Evolutionary conservation across 2,797 vertebrate genomes (phyloP), one percentile per base, ranked within the genome.

Genomic region (Taenioides sp.): DNA sequence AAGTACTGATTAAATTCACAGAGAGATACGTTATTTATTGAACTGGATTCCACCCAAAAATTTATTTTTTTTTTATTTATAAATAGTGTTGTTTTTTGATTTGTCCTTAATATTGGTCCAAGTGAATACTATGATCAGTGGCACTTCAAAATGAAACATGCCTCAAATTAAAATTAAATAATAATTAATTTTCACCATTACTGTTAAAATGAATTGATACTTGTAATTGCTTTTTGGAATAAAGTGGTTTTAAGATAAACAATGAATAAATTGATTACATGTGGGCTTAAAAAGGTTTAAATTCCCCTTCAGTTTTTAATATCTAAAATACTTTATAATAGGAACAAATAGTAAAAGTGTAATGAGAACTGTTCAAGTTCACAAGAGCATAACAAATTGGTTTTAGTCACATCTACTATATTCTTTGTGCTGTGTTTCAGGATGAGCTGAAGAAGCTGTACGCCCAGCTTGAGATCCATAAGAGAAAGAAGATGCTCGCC

Each of bases 381-480:
- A 22, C 54, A 23, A 11, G 54, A 55, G 22, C 22, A 23, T 12
- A 23, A 57, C 54, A 23, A 57, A 57, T 2, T 18, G 3, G 1
- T 10, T 43, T 50, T 37, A 17, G 12, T 20, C 9, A 40, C 16
- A 47, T 61, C 55, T 22, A 61, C 1, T 31, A 5, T 78, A 20
- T 23, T 2, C 9, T 62, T 75, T 20, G 63, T 65, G 16, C 17
- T 65, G 16, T 2, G 16, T 23, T 65, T 34, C 83, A 99, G 98
- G 98, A 99, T 76, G 98, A 99, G 75, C 81, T 99, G 82, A 99
- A 98, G 91, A 99, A 99, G 88, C 93, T 99, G 0, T 99, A 99
- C 0, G 94, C 96, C 50, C 98, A 99, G 76, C 86, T 99, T 78
- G 98, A 99, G 87, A 95, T 99, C 84, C 96, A 99, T 85, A 99